Base-by-base conservation (phyloP, 2,888 invertebrate species). In the Torymus aiolomorphi region DNA sequence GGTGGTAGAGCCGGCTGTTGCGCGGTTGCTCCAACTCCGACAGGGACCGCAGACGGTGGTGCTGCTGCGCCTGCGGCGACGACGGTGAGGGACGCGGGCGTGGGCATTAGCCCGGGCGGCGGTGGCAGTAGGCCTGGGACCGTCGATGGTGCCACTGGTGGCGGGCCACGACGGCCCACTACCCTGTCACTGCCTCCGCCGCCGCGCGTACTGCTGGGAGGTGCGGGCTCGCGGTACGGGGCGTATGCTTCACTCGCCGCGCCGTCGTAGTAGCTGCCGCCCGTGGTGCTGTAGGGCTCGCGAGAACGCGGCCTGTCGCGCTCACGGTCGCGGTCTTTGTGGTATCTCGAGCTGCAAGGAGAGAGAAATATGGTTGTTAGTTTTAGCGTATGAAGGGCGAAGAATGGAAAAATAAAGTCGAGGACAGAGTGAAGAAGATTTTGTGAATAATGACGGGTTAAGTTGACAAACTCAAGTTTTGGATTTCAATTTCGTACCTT, bases 321-420 rank as follows among this genome's bases (percentile, higher is more conserved):
- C n/a, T 89, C 89, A 14, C 88, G 87, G 73, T 89, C 89, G 63
- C 89, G 86, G 67, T 90, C 90, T 78, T 89, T 86, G 81, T 89
- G 89, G 77, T 89, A 89, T 85, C 90, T 90, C 80, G 8, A 81
- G 84, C 79, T 65, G 24, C 42, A 42, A 42, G 42, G 8, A 42
- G 42, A 42, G 8, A 42, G 5, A 42, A 42, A 42, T 42, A 8
- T 8, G 42, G 42, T 5, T 31, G 8, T 42, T 42, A 42, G 42
- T 8, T 42, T 8, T 42, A 8, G 42, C 8, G 8, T 42, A 42
- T 42, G 1, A 42, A 42, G 42, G 42, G 42, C 42, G 8, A 20
- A 20, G 20, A 20, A 10, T 42, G 8, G 8, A 42, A 5, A 42
- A 42, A 42, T 42, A 8, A 42, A 42, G 8, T 8, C 8, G 5